Percentiles rank a stretch among this genome's conserved stretches.
phyloP scores from a whole-genome alignment of 2,888 invertebrate species.

The Ceramica pisi region DNA sequence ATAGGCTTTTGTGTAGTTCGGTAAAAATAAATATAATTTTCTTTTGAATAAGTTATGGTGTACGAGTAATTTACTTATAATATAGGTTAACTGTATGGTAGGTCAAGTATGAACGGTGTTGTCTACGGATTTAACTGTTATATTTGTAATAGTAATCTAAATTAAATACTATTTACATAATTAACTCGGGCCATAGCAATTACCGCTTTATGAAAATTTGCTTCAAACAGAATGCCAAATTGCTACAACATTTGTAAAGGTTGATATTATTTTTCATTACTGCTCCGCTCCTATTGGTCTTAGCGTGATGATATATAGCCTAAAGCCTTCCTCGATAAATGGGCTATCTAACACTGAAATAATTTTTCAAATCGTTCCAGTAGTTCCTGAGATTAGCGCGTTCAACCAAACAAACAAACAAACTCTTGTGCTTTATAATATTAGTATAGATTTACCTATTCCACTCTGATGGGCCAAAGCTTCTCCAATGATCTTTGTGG shows the following conservation, averaged over 20 bases:
- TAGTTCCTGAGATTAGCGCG: no score
- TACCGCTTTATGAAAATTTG: neutral
- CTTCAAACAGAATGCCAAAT: neutral
- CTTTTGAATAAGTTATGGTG: slow-evolving; percentile 28
- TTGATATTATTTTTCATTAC: no score
- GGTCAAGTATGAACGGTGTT: neutral
- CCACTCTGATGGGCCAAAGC: no score
- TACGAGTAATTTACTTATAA: neutral
- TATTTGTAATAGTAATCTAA: neutral
- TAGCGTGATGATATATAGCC: no score
- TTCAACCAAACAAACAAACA: no score
- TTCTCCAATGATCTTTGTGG: no score
- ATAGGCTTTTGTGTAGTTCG: slow-evolving; percentile 12
- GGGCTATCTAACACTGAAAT: no score
- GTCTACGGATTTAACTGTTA: neutral
- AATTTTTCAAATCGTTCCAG: no score
- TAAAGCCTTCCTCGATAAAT: no score
- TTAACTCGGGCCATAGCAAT: neutral
- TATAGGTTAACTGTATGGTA: neutral
- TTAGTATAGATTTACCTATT: no score
- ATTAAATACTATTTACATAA: neutral
- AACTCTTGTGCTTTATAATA: no score
- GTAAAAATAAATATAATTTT: slow-evolving; percentile 37
- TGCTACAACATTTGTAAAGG: neutral
- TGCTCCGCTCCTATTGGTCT: no score